Evolutionary conservation across 2,797 vertebrate species (phyloP).

Genomic region (Neomorphus geoffroyi): DNA sequence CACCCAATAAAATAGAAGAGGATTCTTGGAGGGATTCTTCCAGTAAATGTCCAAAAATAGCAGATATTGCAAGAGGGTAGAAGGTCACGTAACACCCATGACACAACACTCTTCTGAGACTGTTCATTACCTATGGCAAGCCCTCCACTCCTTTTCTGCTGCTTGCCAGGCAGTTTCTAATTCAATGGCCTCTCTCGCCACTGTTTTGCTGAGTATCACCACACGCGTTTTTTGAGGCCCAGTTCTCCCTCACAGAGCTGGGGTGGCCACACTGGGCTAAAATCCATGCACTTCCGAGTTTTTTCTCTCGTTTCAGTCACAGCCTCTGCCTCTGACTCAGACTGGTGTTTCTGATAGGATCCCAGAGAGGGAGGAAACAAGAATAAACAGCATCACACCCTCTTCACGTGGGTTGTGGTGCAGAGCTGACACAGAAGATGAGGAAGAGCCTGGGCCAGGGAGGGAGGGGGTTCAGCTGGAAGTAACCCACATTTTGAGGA

Average conservation of each 20-base stretch:
- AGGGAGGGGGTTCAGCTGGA: constrained; percentile 18
- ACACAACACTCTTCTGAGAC: background rate
- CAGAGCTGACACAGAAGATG: constrained; percentile 47
- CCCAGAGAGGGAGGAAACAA: constrained; percentile 39
- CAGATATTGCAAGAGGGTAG: constrained; percentile 42
- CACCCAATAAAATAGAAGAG: constrained; percentile 40
- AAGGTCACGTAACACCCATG: constrained; percentile 46
- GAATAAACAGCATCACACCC: constrained; percentile 56
- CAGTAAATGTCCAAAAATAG: constrained; percentile 61
- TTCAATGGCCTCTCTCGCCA: background rate
- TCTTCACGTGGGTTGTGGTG: constrained; percentile 48
- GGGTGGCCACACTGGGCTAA: background rate
- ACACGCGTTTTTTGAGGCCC: background rate
- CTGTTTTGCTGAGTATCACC: constrained; percentile 4
- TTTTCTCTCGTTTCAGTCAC: constrained; percentile 11
- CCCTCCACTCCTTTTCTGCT: background rate
- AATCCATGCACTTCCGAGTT: background rate
- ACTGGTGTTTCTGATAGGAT: constrained; percentile 46
- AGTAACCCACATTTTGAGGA: constrained; percentile 46
- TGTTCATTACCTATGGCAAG: background rate
- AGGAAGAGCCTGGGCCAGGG: background rate
- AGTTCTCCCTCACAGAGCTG: constrained; percentile 10
- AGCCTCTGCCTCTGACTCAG: constrained; percentile 53
- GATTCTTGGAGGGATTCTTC: constrained; percentile 42
- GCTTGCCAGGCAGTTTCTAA: constrained; percentile 29